Base-by-base conservation (phyloP, 2,113 vertebrate genomes). In the human region DNA sequence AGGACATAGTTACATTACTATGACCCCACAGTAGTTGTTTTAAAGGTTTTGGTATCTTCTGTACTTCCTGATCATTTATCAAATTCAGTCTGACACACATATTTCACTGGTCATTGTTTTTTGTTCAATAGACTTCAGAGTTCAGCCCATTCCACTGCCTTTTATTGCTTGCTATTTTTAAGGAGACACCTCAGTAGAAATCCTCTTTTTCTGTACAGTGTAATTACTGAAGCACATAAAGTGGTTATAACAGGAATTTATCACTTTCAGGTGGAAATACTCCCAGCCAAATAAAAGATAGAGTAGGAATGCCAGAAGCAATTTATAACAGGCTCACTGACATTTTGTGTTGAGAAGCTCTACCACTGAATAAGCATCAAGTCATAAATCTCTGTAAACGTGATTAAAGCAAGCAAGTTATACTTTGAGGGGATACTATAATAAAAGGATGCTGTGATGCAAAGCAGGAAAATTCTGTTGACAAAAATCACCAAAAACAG, bases 151-250 rank as follows among this genome's bases (percentile, higher is more conserved):
- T 96, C 96, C 87, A 48, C 55, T 84, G 1, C 75, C 93, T 97
- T 97, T 97, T 97, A 96, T 96, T 93, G 90, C 96, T 73, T 97
- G 88, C 96, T 98, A 73, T 25, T 97, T 98, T 97, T 98, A 89
- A 97, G 94, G 89, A 55, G 72, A 96, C 94, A 93, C 96, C 96
- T 98, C 70, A 73, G n/a, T 17, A 97, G 94, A 94, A 0, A 5
- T 87, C 97, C 97, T 0, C 96, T 94, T 95, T 95, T 97, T 98
- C 96, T 50, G 59, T 98, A 96, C 95, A 88, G 97, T 98, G 80
- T 98, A 99, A 99, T 99, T 99, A 99, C 98, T 98, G 99, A 98
- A 99, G 98, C 98, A 98, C 98, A 98, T 98, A 98, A 99, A 99
- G 97, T 80, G 66, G 98, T 99, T 99, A 98, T 85, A 98, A 98